Evolutionary conservation across 2,113 vertebrate species (phyloP).

Genomic region (Marmota flaviventris): DNA sequence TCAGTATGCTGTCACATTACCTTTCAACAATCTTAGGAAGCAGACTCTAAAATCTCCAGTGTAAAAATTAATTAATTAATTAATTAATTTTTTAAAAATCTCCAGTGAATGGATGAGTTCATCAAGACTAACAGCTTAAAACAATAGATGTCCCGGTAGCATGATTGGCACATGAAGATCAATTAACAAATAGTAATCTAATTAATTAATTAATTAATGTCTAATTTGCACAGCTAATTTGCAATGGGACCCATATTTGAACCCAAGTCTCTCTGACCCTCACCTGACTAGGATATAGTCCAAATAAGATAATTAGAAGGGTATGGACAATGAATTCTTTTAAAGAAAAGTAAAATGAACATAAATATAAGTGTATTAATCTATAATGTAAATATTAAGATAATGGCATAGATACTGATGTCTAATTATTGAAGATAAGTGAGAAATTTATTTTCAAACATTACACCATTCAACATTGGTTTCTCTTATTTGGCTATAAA

Average conservation of each 20-base stretch:
- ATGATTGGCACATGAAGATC: not conserved
- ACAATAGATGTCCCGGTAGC: not conserved
- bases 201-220: not conserved
- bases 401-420: not conserved
- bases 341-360: constrained; percentile 46
- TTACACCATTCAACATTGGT: not conserved
- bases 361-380: constrained; percentile 21
- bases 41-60: not conserved
- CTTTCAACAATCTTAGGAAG: not conserved
- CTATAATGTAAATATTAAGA: constrained; percentile 13
- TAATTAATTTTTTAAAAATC: not conserved
- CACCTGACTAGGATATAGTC: not conserved
- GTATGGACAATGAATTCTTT: not conserved
- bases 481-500: constrained; percentile 43
- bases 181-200: not conserved
- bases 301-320: not conserved
- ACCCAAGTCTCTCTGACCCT: not conserved
- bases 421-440: constrained; percentile 17
- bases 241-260: not conserved
- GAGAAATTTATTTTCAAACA: constrained; percentile 19
- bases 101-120: constrained; percentile 7
- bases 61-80: not conserved
- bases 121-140: constrained; percentile 9
- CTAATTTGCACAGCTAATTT: not conserved
- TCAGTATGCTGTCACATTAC: not conserved